Evolutionary conservation across 1,140 invertebrate genomes (phyloP), one percentile per base, ranked within the genome.

Genomic region (Hypsibius dujardini): DNA sequence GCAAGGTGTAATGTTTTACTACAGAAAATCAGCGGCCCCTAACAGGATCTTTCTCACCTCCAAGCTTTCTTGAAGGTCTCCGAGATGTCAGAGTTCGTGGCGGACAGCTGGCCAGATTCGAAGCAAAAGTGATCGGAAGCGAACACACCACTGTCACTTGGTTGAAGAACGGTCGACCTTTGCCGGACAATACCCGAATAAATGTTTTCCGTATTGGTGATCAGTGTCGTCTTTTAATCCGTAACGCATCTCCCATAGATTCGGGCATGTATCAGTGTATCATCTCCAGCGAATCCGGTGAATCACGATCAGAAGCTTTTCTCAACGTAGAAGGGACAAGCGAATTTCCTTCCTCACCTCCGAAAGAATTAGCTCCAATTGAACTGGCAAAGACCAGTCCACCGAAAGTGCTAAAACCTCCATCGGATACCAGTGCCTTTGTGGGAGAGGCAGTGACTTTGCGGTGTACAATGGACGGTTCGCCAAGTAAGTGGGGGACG

Each of bases 131-230:
- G 40, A 85, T 86, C 28, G 90, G 89, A 59, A 90, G 89, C 0
- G 90, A 89, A 76, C 90, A 91, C 46, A 80, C 93, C 70, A 90
- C 93, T 77, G 89, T 93, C 2, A 92, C 92, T 76, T 95, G 91
- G 90, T 79, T 93, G 7, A 93, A 45, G 84, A 90, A 94, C 80
- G 90, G 92, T 45, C 89, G 90, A 79, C 93, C 92, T 79, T 82
- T 94, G 45, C 83, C 84, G 69, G 84, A 90, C 47, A 90, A 92
- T 77, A 90, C 89, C 59, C 86, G 89, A 71, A 90, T 90, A 79
- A 92, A 93, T 78, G 89, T 88, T 72, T 77, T 92, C 46, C 89
- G 92, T 79, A 90, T 92, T 79, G 90, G 93, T 74, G 89, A 87
- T 74, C 74, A 76, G 47, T 88, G 87, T 76, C 93, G 90, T 1